Base-by-base conservation (phyloP, 2,113 vertebrate species). In the Leptocoma aspasia region DNA sequence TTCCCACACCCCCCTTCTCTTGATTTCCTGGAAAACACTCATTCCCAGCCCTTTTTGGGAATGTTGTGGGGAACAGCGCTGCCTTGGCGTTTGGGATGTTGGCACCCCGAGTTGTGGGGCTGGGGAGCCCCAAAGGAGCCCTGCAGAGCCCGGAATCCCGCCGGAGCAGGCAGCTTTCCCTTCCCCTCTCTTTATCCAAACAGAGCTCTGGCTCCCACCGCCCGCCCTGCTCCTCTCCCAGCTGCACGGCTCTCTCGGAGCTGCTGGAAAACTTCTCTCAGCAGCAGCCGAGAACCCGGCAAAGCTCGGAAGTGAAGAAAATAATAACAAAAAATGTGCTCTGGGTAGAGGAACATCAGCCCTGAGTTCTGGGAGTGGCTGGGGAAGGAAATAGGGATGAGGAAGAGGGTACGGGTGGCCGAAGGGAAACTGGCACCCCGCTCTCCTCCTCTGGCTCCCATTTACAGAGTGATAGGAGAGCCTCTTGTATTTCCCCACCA, bases 31-130 rank as follows among this genome's bases (percentile, higher is more conserved):
- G 59, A 90, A 93, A 92, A 11, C 49, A 1, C 53, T 37, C 33
- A 1, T 27, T 71, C 49, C 33, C 64, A 24, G 52, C 68, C 49
- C n/a, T 13, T 71, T 42, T 69, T 39, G 93, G 80, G 72, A 94
- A 60, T 6, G 19, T 0, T 13, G 10, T 1, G 8, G 7, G 31
- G n/a, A 66, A 1, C 35, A 1, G 64, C 13, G 1, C 19, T 26
- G 54, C 22, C 57, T 3, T 9, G 49, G 54, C 4, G 0, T 30
- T 57, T 1, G 41, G n/a, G 93, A 6, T 35, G 27, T 3, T 6
- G 26, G 59, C 71, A 19, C 5, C 16, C 4, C 5, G 27, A 0
- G 1, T 19, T 35, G 21, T 3, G 72, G 72, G 64, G 59, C 57
- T 13, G 72, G 50, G 1, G 3, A 53, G 79, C 53, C 59, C 16